These are phyloP conservation scores for Aromia moschata DNA, from an alignment of 2,888 invertebrate genomes.

Conservation along the genomic window DNA sequence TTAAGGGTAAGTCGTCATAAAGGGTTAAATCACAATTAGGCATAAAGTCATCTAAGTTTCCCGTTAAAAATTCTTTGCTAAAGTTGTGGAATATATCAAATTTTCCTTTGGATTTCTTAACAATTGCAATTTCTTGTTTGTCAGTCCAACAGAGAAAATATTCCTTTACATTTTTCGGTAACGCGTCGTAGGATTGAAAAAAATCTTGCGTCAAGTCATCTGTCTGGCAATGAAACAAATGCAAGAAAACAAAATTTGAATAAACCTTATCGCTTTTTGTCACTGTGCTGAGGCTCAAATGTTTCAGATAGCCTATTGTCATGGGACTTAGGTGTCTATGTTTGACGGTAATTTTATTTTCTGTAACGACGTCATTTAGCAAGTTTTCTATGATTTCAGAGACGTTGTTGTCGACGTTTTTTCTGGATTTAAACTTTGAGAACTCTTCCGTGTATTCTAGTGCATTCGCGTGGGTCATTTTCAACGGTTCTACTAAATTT, in stretches of 20 bases:
- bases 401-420: conserved; percentile 9
- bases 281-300: conserved; percentile 46
- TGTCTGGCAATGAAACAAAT: conserved; percentile 71
- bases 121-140: conserved; percentile 26
- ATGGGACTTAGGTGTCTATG: conserved; percentile 52
- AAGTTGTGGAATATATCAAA: conserved; percentile 44
- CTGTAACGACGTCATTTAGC: conserved; percentile 14
- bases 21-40: conserved; percentile 28
- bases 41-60: conserved; percentile 42
- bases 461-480: conserved; percentile 41
- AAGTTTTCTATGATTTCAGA: conserved; percentile 33
- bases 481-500: conserved; percentile 51
- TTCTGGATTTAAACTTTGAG: conserved; percentile 27
- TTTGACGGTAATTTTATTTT: conserved; percentile 27
- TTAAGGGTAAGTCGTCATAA: conserved; percentile 45
- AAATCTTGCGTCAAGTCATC: conserved; percentile 65
- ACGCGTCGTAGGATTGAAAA: conserved; percentile 63
- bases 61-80: conserved; percentile 44
- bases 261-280: conserved; percentile 59
- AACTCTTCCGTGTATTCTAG: conserved; percentile 46
- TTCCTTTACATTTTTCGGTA: conserved; percentile 57
- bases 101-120: conserved; percentile 47
- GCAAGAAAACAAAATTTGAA: conserved; percentile 62
- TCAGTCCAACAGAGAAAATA: conserved; percentile 67
- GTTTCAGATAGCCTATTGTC: conserved; percentile 59